These are phyloP conservation scores for Sebastes cheni DNA, from an alignment of 2,797 vertebrate genomes.

Conservation along the genomic window DNA sequence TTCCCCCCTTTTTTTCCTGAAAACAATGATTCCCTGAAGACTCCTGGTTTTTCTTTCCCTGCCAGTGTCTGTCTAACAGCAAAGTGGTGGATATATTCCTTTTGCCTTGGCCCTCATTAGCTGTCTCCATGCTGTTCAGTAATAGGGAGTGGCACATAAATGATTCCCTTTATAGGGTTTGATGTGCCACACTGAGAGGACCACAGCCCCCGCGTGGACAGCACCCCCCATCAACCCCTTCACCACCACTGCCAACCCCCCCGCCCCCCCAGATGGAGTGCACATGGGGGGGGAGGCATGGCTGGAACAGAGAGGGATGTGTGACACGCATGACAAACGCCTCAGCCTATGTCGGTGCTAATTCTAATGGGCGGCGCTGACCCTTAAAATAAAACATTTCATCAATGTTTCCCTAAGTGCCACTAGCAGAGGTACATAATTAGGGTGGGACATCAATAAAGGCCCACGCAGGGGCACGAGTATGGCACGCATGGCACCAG, in stretches of 20 bases:
- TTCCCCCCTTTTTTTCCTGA: conserved; percentile 61
- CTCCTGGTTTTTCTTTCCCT: conserved; percentile 76
- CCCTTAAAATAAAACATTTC: conserved; percentile 78
- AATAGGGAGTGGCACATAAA: conserved; percentile 90
- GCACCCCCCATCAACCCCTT: conserved; percentile 64
- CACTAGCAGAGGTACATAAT: conserved; percentile 76
- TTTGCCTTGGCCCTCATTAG: conserved; percentile 90
- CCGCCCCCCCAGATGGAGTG: conserved; percentile 60
- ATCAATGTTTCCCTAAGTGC: conserved; percentile 78
- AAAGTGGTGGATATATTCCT: conserved; percentile 85
- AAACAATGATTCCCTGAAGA: conserved; percentile 85
- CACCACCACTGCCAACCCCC: conserved; percentile 34
- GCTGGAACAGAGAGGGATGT: conserved; percentile 48
- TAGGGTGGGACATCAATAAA: conserved; percentile 70
- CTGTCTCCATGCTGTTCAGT: conserved; percentile 88
- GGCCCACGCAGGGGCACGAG: conserved; percentile 42
- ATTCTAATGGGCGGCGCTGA: conserved; percentile 81
- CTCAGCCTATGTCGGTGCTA: conserved; percentile 65
- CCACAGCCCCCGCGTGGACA: conserved; percentile 83
- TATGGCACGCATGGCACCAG: conserved; percentile 41
- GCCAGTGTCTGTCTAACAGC: conserved; percentile 82
- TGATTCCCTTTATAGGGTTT: conserved; percentile 92
- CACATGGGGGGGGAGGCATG: conserved; percentile 34
- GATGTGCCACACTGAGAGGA: conserved; percentile 88
- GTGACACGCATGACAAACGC: conserved; percentile 77